Conservation (phyloP, 2,797 vertebrate genomes). For the Pitangus sulphuratus region DNA sequence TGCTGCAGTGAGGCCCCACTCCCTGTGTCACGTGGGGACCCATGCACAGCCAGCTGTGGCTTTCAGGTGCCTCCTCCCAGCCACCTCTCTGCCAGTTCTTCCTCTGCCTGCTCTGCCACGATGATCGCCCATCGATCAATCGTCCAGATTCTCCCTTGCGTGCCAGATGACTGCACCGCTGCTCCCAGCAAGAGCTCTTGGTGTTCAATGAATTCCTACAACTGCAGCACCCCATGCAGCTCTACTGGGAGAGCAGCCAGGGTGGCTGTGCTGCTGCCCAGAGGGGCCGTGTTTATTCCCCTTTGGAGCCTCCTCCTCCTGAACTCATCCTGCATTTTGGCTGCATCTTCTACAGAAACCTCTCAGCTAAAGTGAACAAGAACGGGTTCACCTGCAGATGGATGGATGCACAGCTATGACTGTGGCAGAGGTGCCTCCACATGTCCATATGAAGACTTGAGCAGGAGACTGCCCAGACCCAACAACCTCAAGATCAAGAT, state of each 20-base stretch:
- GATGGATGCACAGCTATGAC: background rate
- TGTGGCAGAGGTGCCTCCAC: fast-evolving
- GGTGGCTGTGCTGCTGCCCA: background rate
- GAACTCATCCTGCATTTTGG: background rate
- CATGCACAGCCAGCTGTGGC: background rate
- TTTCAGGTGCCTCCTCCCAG: background rate
- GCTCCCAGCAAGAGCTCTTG: background rate
- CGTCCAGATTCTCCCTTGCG: background rate
- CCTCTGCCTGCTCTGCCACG: background rate
- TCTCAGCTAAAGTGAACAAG: background rate
- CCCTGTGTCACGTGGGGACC: background rate
- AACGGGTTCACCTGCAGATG: background rate
- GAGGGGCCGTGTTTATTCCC: background rate
- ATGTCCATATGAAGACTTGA: background rate
- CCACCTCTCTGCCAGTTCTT: background rate
- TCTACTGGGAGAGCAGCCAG: background rate
- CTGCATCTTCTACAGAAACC: background rate
- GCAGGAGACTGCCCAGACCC: background rate
- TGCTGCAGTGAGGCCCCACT: background rate
- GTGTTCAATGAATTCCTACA: background rate
- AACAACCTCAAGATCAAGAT: background rate
- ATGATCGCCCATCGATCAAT: background rate
- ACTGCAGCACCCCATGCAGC: background rate
- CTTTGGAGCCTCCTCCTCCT: background rate
- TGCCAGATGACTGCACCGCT: fast-evolving